These are phyloP conservation scores for Mesorhabditis belari DNA, from an alignment of 2,888 invertebrate species.

Conservation along the genomic window DNA sequence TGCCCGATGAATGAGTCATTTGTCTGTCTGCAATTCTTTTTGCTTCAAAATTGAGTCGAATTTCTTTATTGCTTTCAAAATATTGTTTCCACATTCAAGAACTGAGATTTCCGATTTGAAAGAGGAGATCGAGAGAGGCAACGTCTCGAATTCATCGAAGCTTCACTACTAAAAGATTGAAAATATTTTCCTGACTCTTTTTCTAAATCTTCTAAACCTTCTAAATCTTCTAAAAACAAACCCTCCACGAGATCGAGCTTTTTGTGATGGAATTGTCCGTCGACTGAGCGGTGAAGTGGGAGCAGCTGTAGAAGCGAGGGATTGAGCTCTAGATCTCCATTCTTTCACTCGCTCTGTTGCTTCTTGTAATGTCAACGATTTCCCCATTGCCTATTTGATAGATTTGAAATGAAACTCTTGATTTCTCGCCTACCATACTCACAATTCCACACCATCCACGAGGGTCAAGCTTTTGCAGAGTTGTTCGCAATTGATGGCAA, in stretches of 20 bases:
- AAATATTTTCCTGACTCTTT: too few relatives aligned
- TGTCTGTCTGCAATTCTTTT: too few relatives aligned
- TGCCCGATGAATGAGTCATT: too few relatives aligned
- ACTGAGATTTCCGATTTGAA: background rate
- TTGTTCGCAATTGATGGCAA: slow-evolving; percentile 78
- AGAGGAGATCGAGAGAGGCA: background rate
- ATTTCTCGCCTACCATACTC: slow-evolving; percentile 66
- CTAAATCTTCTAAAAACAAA: too few relatives aligned
- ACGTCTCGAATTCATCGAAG: background rate
- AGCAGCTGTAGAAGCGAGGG: slow-evolving; percentile 10
- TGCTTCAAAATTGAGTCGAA: background rate
- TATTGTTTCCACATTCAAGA: background rate
- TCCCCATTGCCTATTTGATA: slow-evolving; percentile 39
- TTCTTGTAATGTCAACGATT: slow-evolving; percentile 43
- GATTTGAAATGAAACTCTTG: background rate
- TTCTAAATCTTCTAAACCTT: too few relatives aligned
- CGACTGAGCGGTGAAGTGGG: background rate
- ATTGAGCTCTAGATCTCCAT: slow-evolving; percentile 37
- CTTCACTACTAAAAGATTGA: background rate
- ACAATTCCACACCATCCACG: slow-evolving; percentile 89
- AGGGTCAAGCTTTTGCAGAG: slow-evolving; percentile 77
- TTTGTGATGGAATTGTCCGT: background rate
- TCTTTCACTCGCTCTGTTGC: slow-evolving; percentile 47
- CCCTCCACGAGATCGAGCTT: background rate
- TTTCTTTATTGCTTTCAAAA: background rate